phyloP scores from a whole-genome alignment of 2,113 vertebrate species.

The Dipodomys merriami region DNA sequence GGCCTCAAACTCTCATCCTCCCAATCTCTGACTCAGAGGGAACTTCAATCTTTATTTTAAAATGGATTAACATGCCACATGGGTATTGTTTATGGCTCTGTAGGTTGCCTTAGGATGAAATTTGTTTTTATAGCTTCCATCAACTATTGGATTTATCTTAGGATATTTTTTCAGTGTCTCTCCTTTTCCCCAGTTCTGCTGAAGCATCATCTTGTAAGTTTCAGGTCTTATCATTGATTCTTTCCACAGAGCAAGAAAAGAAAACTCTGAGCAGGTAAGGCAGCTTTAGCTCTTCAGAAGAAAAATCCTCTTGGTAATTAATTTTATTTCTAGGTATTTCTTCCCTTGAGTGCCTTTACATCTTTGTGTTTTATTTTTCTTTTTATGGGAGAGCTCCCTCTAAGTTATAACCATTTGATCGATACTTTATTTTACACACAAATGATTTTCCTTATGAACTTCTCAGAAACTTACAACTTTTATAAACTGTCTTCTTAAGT shows the following conservation, averaged over 20 bases:
- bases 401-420: constrained; percentile 71
- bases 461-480: constrained; percentile 72
- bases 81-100: not conserved
- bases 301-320: constrained; percentile 54
- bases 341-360: constrained; percentile 66
- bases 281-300: constrained; percentile 32
- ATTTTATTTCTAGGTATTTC: constrained; percentile 68
- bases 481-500: constrained; percentile 64
- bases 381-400: constrained; percentile 69
- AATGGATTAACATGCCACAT: not conserved
- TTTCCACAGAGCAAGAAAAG: constrained; percentile 10
- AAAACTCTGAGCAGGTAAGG: constrained; percentile 29
- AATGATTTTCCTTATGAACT: constrained; percentile 74
- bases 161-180: not conserved
- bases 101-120: not conserved
- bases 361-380: constrained; percentile 68
- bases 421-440: constrained; percentile 79
- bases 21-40: no score
- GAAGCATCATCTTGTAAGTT: constrained; percentile 29
- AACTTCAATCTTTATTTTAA: constrained; percentile 6
- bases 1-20: no score
- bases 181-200: constrained; percentile 7
- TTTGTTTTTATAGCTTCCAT: not conserved
- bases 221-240: constrained; percentile 56
- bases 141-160: not conserved